Evolutionary conservation across 2,113 vertebrate genomes (phyloP).

Genomic region (Chitala chitala): DNA sequence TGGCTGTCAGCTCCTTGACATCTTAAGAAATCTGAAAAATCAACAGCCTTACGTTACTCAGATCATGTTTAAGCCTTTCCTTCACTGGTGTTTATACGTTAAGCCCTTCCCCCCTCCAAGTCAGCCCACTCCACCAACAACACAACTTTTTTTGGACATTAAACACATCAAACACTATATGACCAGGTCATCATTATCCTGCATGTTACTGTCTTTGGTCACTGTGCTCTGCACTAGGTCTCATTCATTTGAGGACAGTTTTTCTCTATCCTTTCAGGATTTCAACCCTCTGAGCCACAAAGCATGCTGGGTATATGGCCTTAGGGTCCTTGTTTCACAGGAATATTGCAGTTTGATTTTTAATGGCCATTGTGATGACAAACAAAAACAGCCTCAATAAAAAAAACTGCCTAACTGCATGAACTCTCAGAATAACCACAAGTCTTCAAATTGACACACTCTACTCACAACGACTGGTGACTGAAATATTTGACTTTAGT

Average conservation of each 20-base stretch:
- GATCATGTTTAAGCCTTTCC: background rate
- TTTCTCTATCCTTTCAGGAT: no score
- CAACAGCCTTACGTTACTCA: background rate
- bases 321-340: no score
- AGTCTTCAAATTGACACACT: background rate
- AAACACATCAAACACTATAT: no score
- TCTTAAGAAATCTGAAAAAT: background rate
- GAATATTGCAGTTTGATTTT: slow-evolving; percentile 4
- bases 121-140: no score
- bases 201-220: no score
- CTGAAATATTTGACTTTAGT: background rate
- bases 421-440: background rate
- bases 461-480: no score
- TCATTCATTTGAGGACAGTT: no score
- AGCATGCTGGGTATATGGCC: no score
- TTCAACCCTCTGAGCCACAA: no score
- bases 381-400: slow-evolving; percentile 5
- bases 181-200: no score
- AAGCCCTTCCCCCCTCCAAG: background rate
- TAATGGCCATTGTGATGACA: background rate
- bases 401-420: background rate
- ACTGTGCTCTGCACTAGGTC: no score
- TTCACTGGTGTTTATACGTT: background rate
- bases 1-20: slow-evolving; percentile 3
- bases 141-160: no score